Conservation (phyloP, 1,140 invertebrate genomes). For the Ips nitidus region DNA sequence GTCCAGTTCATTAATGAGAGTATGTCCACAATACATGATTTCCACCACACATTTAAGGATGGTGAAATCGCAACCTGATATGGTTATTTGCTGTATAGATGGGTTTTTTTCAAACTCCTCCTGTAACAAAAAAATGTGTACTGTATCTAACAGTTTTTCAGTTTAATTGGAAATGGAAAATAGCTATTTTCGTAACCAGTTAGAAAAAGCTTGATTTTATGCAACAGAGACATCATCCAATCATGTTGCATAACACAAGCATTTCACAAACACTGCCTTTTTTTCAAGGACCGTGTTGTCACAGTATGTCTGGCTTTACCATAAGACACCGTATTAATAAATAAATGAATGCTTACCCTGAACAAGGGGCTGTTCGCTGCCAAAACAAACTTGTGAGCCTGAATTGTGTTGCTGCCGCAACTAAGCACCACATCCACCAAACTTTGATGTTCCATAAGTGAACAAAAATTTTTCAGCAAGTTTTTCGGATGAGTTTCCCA, state of each 20-base stretch:
- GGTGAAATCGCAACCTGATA: slow-evolving; percentile 47
- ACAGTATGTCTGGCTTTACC: too few relatives aligned
- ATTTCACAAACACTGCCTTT: too few relatives aligned
- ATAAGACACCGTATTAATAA: too few relatives aligned
- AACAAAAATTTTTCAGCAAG: slow-evolving; percentile 44
- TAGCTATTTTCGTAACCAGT: too few relatives aligned
- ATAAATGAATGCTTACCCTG: slow-evolving; percentile 21
- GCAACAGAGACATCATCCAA: too few relatives aligned
- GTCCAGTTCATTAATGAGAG: slow-evolving; percentile 44
- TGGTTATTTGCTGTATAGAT: slow-evolving; percentile 45
- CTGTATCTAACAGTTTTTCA: not conserved
- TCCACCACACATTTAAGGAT: slow-evolving; percentile 48
- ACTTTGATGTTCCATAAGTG: slow-evolving; percentile 49
- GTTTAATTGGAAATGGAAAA: too few relatives aligned
- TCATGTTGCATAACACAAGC: too few relatives aligned
- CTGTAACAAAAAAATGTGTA: slow-evolving; percentile 22
- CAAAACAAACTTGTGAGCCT: slow-evolving; percentile 50
- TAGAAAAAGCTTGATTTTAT: too few relatives aligned
- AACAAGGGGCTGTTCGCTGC: slow-evolving; percentile 45
- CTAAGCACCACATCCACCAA: slow-evolving; percentile 50
- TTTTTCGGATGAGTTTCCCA: slow-evolving; percentile 47
- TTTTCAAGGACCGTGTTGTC: too few relatives aligned
- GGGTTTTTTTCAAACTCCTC: slow-evolving; percentile 41
- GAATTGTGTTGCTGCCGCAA: slow-evolving; percentile 49
- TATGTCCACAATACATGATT: slow-evolving; percentile 51